These are phyloP conservation scores for Ommatoiulus sabulosus DNA, from an alignment of 2,888 invertebrate species.

Conservation along the genomic window DNA sequence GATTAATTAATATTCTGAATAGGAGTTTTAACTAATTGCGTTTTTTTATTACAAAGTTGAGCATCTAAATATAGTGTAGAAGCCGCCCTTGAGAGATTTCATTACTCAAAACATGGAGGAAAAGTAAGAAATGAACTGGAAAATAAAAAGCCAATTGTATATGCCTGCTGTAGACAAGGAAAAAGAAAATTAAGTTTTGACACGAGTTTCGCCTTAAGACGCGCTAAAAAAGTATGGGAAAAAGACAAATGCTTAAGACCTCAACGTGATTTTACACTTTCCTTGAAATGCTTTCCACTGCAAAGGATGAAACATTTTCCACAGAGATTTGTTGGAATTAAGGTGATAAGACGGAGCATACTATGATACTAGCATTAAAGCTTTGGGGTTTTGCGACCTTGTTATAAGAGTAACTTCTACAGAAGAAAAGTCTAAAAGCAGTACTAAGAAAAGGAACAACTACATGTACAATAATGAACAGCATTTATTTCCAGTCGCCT, in stretches of 20 bases:
- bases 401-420: no score
- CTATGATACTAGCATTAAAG: neutral
- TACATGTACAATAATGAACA: no score
- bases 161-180: neutral
- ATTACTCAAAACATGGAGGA: no score
- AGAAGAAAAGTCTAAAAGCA: no score
- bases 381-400: neutral
- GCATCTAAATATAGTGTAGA: no score
- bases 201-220: neutral
- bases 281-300: neutral
- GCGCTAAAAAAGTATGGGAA: neutral
- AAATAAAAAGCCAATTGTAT: neutral
- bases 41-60: no score
- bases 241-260: conserved; percentile 6
- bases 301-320: neutral
- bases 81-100: no score
- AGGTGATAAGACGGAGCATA: neutral
- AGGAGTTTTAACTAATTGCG: neutral
- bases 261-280: neutral
- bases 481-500: no score
- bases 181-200: neutral
- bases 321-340: neutral
- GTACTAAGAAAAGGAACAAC: no score
- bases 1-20: neutral
- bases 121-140: neutral